A percentile compares a stretch with the other conserved stretches of the same genome.
Evolutionary conservation across 2,888 invertebrate species (phyloP).

Genomic region (Philereme transversata): DNA sequence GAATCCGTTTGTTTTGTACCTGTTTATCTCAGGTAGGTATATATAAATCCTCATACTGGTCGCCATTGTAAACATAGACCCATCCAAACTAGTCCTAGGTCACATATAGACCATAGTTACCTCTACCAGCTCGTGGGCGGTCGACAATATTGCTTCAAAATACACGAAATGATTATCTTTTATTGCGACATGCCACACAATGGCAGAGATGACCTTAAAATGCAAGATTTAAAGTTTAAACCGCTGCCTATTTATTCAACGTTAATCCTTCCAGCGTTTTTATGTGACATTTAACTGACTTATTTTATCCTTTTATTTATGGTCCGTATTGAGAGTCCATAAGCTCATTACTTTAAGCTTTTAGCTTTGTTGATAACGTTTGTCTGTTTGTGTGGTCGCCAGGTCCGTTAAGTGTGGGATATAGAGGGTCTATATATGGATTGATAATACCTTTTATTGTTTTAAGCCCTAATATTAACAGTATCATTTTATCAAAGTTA

Average conservation of each 20-base stretch:
- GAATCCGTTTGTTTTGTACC: slow-evolving; percentile 6
- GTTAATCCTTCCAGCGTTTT: slow-evolving; percentile 42
- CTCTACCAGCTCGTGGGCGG: slow-evolving; percentile 57
- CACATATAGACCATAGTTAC: slow-evolving; percentile 30
- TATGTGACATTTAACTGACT: slow-evolving; percentile 38
- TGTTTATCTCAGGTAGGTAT: not conserved
- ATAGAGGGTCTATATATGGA: no score
- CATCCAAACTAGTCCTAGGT: slow-evolving; percentile 23
- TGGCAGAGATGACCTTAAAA: slow-evolving; percentile 73
- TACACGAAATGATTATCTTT: slow-evolving; percentile 75
- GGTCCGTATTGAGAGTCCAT: slow-evolving; percentile 22
- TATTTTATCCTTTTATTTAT: slow-evolving; percentile 38
- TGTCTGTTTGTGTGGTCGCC: slow-evolving; percentile 56
- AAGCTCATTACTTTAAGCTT: slow-evolving; percentile 32
- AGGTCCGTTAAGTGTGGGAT: slow-evolving; percentile 50
- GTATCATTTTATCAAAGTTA: no score
- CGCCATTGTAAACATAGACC: not conserved
- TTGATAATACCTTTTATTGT: no score
- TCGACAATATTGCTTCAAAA: slow-evolving; percentile 72
- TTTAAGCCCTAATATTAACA: no score
- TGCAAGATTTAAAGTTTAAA: slow-evolving; percentile 58
- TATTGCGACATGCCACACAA: slow-evolving; percentile 74
- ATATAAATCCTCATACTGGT: not conserved
- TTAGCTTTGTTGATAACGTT: slow-evolving; percentile 45
- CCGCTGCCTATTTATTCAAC: slow-evolving; percentile 51